Conservation (phyloP, 2,888 invertebrate genomes). For the Endotricha flammealis region DNA sequence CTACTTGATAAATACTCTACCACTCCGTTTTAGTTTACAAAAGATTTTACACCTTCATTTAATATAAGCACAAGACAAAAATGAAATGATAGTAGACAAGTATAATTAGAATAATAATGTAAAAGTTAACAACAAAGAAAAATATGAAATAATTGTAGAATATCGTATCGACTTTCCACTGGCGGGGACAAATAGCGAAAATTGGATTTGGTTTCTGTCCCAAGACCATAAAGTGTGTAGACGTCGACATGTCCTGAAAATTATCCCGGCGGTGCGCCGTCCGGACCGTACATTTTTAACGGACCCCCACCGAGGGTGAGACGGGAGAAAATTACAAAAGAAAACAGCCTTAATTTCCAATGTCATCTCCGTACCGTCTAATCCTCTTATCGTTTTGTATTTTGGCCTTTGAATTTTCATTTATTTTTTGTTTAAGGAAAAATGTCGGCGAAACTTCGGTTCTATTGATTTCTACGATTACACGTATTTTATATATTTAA, state of each 20-base stretch:
- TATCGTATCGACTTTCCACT: too few relatives aligned
- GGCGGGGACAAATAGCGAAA: conserved; percentile 22
- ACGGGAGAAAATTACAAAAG: conserved; percentile 76
- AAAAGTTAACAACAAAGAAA: too few relatives aligned
- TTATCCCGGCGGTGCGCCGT: conserved; percentile 49
- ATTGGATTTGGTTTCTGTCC: conserved; percentile 30
- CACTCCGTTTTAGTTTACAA: too few relatives aligned
- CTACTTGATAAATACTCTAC: too few relatives aligned
- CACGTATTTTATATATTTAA: conserved; percentile 22
- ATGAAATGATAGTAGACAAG: too few relatives aligned
- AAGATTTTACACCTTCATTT: too few relatives aligned
- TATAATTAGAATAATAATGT: too few relatives aligned
- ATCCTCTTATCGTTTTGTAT: conserved; percentile 78
- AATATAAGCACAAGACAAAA: too few relatives aligned
- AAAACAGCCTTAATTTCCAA: conserved; percentile 79
- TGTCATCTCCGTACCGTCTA: conserved; percentile 77
- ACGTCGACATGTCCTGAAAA: conserved; percentile 52
- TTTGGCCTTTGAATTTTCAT: conserved; percentile 76
- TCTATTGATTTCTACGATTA: conserved; percentile 50
- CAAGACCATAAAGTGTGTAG: conserved; percentile 45
- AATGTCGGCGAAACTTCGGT: conserved; percentile 40
- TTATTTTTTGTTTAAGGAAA: conserved; percentile 76
- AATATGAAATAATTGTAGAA: too few relatives aligned
- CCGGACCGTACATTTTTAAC: conserved; percentile 74
- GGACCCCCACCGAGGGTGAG: conserved; percentile 56